Evolutionary conservation across 2,797 vertebrate species (phyloP), one percentile per base, ranked within the genome.

Genomic region (Cetoscarus ocellatus): DNA sequence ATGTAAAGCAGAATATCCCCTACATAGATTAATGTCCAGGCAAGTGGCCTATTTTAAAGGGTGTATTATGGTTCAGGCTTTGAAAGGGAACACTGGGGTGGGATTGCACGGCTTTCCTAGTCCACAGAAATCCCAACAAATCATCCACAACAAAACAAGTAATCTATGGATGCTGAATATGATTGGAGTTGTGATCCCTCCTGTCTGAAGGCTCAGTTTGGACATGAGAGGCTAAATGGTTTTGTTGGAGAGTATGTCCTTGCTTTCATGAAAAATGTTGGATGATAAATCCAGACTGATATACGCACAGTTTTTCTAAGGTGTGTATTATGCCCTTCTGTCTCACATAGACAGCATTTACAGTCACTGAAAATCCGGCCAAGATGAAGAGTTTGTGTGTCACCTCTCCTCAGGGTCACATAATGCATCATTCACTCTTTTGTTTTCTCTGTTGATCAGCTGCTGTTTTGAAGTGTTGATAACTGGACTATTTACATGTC

Each of bases 1-100:
- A 67, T 52, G 65, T 50, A 67, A 67, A 77, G 79, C 70, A 63
- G 64, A 62, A 77, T 66, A 60, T 61, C 45, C 71, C 61, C 54
- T 6, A 8, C 47, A 56, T 10, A 75, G 67, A 70, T 56, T 75
- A 43, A 72, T 62, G 53, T 53, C 44, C 38, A 11, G 61, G 45
- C 68, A 60, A 61, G 65, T 70, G 76, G 59, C 59, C 67, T 49
- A 40, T 80, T 78, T 77, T 61, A 51, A 54, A 73, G 34, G 64
- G n/a, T 10, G 8, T 48, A 62, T 55, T 67, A 34, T 59, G n/a
- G 38, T 55, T 10, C 1, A 45, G 10, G 40, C 58, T 67, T 17
- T 3, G 48, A 56, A 50, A 67, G 49, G 51, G 66, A 58, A 60
- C n/a, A 52, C 64, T 56, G 0, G 5, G 45, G 47, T 36, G 11